phyloP scores from a whole-genome alignment of 53 echinoderm and acorn worm species.

The Antedon mediterranea region DNA sequence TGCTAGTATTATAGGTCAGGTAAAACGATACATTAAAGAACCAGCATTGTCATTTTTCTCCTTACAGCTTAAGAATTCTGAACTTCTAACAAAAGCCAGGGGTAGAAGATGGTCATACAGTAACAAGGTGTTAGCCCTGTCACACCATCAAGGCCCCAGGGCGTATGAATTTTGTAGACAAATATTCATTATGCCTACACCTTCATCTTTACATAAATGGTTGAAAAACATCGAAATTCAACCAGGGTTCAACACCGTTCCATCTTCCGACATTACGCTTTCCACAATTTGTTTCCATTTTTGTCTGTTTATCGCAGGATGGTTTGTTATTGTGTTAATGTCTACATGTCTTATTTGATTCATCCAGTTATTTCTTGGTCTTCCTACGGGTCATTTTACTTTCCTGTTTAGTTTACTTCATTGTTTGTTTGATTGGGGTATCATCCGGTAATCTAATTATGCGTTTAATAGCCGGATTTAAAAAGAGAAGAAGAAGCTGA shows the following conservation, averaged over 20 bases:
- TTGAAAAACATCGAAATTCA: constrained; percentile 11
- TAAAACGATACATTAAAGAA: background rate
- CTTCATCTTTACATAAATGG: constrained; percentile 23
- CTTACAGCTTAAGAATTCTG: constrained; percentile 25
- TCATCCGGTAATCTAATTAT: no score
- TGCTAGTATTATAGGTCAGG: background rate
- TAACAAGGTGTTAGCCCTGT: constrained; percentile 22
- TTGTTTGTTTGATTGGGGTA: no score
- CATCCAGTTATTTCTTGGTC: no score
- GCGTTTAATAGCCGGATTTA: constrained; percentile 23
- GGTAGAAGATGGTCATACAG: constrained; percentile 25
- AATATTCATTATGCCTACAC: constrained; percentile 28
- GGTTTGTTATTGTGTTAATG: no score
- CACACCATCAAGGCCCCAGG: no score
- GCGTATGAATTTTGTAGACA: no score
- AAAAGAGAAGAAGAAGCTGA: constrained; percentile 16
- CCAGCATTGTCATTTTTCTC: constrained; percentile 33
- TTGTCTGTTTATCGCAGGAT: no score
- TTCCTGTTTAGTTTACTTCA: no score
- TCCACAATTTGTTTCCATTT: no score
- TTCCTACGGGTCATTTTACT: no score
- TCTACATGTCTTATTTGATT: no score
- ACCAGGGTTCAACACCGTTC: constrained; percentile 21
- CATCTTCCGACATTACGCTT: no score
- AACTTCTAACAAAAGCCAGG: background rate